Evolutionary conservation across 2,888 invertebrate species (phyloP), one percentile per base, ranked within the genome.

Genomic region (Stomorhina lunata): DNA sequence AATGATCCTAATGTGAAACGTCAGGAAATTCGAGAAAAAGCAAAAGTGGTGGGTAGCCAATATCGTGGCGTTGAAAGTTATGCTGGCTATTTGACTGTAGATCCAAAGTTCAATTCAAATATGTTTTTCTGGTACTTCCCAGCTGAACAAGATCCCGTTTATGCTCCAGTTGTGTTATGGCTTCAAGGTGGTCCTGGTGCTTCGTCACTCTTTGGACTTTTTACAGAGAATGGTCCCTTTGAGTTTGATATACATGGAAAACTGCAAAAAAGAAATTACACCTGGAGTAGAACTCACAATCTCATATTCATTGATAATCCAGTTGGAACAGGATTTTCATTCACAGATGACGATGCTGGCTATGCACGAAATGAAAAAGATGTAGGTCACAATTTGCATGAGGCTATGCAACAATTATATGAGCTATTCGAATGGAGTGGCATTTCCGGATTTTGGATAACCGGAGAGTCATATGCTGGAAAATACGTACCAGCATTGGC

Each of bases 81-180:
- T 86, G 90, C 93, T 92, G 90, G 92, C 92, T 97, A 94, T 88
- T 92, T 98, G 71, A 98, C 97, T 0, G 97, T 98, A 0, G 94
- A 97, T 89, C 93, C 95, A 86, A 90, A 92, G 0, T 94, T 92
- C 87, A 93, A 95, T 85, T 96, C 97, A 0, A 97, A 97, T 88
- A 93, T 96, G 91, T 98, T 97, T 92, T 97, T 98, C 91, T 98
- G 97, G 97, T 97, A 95, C 88, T 97, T 97, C 89, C 97, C 97
- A 0, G 94, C 96, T 0, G 93, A 94, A 61, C 57, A 85, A 88
- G 85, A 87, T 63, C 76, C 90, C 0, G 91, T 92, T 76, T 91
- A 92, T 48, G 95, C 95, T 0, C 96, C 96, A 0, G 94, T 97
- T 0, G 90, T 96, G 0, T 91, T 97, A 5, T 97, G 97, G 97